phyloP scores from a whole-genome alignment of 2,888 invertebrate genomes.

The Thecocarcelia acutangulata region DNA sequence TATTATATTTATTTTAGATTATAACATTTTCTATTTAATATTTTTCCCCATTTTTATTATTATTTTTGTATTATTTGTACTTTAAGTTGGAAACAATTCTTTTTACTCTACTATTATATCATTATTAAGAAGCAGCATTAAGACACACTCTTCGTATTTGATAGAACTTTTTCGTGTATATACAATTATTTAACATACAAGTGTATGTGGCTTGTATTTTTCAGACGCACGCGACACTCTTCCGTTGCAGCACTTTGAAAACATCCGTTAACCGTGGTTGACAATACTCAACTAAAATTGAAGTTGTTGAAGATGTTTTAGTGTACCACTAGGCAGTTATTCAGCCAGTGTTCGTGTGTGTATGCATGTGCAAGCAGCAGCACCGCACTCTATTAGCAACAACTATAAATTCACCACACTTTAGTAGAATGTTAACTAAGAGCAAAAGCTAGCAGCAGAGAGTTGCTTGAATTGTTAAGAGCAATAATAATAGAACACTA shows the following conservation, averaged over 20 bases:
- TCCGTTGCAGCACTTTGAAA: constrained; percentile 41
- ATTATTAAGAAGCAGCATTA: no score
- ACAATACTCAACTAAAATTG: constrained; percentile 62
- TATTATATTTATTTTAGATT: constrained; percentile 12
- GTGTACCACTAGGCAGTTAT: constrained; percentile 16
- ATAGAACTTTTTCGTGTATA: constrained; percentile 22
- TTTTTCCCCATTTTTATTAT: constrained; percentile 1
- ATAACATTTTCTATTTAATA: constrained; percentile 27
- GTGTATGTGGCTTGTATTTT: neutral
- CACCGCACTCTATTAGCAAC: neutral
- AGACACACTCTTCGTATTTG: constrained; percentile 34
- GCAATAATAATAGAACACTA: neutral
- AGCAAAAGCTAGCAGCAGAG: neutral
- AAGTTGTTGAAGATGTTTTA: constrained; percentile 58
- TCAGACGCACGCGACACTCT: constrained; percentile 1
- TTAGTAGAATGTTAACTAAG: neutral
- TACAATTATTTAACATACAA: neutral
- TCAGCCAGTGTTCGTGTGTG: constrained; percentile 40
- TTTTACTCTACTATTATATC: no score
- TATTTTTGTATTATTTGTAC: constrained; percentile 32
- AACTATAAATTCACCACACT: constrained; percentile 52
- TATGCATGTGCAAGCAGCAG: neutral
- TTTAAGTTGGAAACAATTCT: constrained; percentile 28
- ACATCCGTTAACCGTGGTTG: constrained; percentile 62
- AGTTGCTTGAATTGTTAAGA: constrained; percentile 12